Evolutionary conservation across 92 coral and sea anemone genomes (phyloP).

Genomic region (Blastomussa wellsi): DNA sequence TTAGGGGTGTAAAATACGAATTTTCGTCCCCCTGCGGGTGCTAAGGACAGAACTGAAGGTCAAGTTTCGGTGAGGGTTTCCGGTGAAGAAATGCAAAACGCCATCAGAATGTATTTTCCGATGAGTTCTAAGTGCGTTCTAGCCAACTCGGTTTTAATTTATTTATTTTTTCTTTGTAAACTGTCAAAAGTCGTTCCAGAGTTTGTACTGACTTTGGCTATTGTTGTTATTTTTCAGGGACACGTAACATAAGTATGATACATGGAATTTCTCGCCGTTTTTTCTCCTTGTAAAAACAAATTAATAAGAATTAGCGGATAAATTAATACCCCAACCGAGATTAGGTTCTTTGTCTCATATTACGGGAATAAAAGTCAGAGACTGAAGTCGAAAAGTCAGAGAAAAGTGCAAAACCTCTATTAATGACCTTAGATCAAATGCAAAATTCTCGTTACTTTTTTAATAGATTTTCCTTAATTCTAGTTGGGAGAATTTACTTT

Average conservation of each 20-base stretch:
- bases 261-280: background rate
- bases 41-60: no score
- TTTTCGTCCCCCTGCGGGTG: no score
- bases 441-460: background rate
- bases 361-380: background rate
- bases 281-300: background rate
- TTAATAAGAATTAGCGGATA: background rate
- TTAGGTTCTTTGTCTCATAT: background rate
- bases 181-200: background rate
- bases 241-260: constrained; percentile 4
- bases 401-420: background rate
- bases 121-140: no score
- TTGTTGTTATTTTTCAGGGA: constrained; percentile 24
- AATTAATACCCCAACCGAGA: background rate
- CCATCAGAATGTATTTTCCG: no score
- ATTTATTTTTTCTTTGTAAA: background rate
- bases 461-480: background rate
- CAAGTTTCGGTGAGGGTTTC: no score
- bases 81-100: no score
- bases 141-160: background rate
- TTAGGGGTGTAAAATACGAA: no score
- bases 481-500: background rate
- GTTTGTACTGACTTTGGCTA: background rate
- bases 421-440: background rate
- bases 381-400: background rate